These are phyloP conservation scores for Formica exsecta DNA, from an alignment of 1,140 invertebrate genomes.

Conservation along the genomic window DNA sequence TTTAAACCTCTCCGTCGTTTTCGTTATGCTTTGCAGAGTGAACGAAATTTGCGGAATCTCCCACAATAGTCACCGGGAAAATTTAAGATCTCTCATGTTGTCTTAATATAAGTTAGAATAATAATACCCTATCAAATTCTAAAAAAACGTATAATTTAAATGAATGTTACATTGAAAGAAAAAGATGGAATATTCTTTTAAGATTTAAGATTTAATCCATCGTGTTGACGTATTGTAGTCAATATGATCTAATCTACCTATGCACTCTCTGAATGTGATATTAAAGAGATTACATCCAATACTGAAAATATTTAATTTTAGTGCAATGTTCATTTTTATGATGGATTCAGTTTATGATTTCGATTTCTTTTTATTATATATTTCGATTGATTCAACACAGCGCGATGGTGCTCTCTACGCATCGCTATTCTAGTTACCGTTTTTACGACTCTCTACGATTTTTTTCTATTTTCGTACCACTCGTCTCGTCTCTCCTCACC, in stretches of 20 bases:
- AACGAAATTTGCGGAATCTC: conserved; percentile 18
- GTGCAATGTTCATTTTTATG: conserved; percentile 1
- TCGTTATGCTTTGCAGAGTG: background rate
- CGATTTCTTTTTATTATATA: conserved; percentile 31
- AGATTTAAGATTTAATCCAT: background rate
- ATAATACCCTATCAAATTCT: background rate
- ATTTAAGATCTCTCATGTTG: background rate
- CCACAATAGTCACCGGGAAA: background rate
- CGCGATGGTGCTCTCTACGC: conserved; percentile 12
- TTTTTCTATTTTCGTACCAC: conserved; percentile 49
- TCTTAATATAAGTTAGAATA: background rate
- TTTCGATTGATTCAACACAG: conserved; percentile 7
- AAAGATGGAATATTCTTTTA: background rate
- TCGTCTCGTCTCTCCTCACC: conserved; percentile 24
- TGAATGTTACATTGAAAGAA: background rate
- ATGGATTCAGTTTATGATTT: background rate
- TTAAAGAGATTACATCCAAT: background rate
- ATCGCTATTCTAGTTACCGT: conserved; percentile 33
- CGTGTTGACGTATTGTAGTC: background rate
- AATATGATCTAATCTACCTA: background rate
- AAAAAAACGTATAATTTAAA: background rate
- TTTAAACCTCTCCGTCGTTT: conserved; percentile 34
- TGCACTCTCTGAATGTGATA: too few relatives aligned
- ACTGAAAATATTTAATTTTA: background rate
- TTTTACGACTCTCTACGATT: conserved; percentile 46